Base-by-base conservation (phyloP, 2,888 invertebrate genomes). In the Timema cristinae region DNA sequence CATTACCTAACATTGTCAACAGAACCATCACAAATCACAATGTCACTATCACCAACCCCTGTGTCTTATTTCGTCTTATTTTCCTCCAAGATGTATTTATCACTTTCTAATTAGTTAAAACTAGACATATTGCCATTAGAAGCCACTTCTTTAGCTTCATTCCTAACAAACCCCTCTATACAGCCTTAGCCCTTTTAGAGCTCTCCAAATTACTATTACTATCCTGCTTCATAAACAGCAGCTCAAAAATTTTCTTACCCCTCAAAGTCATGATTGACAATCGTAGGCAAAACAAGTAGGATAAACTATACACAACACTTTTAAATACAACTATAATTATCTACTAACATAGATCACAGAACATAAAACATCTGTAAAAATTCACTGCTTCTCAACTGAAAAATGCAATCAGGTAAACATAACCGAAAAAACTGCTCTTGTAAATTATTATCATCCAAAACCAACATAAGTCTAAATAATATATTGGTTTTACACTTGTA, bases 381-480 rank as follows among this genome's bases (percentile, higher is more conserved):
- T 32, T 1, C 4, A 32, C 32, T 32, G 7, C n/a, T 11, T 8
- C 56, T 10, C 13, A 7, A 56, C 56, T 56, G 56, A 7, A 56
- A 56, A 7, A 15, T 56, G n/a, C 15, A 8, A 56, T 15, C n/a
- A 11, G 13, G 15, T 15, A 11, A 56, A 16, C 56, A 56, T 56
- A 15, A 5, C 10, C 54, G n/a, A 52, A 10, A 52, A 52, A 52
- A 10, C 32, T 2, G 4, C 32, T 32, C 1, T 52, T 10, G n/a
- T n/a, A 52, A 52, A 10, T n/a, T n/a, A 52, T n/a, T 13, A 52
- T n/a, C n/a, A 52, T 13, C 2, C 54, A 52, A 13, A 13, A 52
- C 56, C 56, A 56, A 56, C 56, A 56, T 56, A 56, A 56, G 15
- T 15, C 56, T 15, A 56, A 56, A 8, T 56, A 11, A 16, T 56